Evolutionary conservation across 2,888 invertebrate species (phyloP).

Genomic region (Hypsopygia costalis): DNA sequence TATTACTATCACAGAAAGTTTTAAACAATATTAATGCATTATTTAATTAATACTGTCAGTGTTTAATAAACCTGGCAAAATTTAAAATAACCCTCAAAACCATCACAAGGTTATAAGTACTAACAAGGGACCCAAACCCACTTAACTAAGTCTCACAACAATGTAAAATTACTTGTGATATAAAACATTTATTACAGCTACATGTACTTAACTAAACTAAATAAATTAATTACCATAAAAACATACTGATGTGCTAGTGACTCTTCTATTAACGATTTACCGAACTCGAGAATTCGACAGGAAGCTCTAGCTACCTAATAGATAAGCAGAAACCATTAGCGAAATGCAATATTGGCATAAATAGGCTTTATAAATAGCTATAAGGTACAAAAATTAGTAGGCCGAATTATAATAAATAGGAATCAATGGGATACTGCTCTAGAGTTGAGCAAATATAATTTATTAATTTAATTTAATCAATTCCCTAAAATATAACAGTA

Average conservation of each 20-base stretch:
- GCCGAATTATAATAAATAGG: conserved; percentile 23
- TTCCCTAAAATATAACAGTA: conserved; percentile 10
- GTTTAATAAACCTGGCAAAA: neutral
- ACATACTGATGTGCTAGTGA: neutral
- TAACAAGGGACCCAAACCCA: conserved; percentile 8
- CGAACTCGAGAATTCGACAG: too few relatives aligned
- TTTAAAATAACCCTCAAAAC: neutral
- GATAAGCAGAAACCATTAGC: too few relatives aligned
- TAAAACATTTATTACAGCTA: neutral
- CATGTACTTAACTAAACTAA: neutral
- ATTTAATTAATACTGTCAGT: conserved; percentile 37
- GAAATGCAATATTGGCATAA: neutral
- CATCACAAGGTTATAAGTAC: conserved; percentile 2
- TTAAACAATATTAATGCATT: conserved; percentile 29
- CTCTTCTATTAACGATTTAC: neutral
- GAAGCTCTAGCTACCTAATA: too few relatives aligned
- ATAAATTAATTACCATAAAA: too few relatives aligned
- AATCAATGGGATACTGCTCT: conserved; percentile 29
- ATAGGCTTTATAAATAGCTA: conserved; percentile 16
- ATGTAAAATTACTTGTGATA: neutral
- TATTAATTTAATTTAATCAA: conserved; percentile 15
- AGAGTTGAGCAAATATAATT: conserved; percentile 29
- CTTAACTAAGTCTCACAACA: neutral
- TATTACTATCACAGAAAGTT: conserved; percentile 53
- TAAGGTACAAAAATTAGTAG: conserved; percentile 21